Conservation (phyloP, 1,140 invertebrate genomes). For the Bathynomus jamesi region DNA sequence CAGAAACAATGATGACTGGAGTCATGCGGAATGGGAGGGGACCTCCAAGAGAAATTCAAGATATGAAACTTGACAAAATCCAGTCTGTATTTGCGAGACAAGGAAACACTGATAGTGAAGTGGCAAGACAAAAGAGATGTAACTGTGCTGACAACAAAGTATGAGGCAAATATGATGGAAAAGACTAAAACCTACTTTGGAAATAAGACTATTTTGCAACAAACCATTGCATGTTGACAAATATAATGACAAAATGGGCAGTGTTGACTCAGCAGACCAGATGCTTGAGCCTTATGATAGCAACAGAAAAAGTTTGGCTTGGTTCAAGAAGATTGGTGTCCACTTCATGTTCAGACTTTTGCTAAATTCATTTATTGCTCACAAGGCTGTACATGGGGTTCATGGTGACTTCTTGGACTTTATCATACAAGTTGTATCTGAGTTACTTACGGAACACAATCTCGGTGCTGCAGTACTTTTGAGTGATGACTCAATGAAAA, state of each 20-base stretch:
- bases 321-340: slow-evolving; percentile 18
- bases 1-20: slow-evolving; percentile 7
- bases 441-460: too few species aligned
- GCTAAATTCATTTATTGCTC: too few species aligned
- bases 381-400: too few species aligned
- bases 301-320: slow-evolving; percentile 5
- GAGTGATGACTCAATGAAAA: too few species aligned
- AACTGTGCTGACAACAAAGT: slow-evolving; percentile 4
- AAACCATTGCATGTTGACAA: slow-evolving; percentile 6
- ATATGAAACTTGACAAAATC: neutral
- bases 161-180: neutral
- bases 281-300: slow-evolving; percentile 14
- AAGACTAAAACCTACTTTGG: slow-evolving; percentile 2
- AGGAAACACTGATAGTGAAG: slow-evolving; percentile 3
- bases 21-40: slow-evolving; percentile 4
- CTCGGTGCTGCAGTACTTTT: too few species aligned
- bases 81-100: slow-evolving; percentile 10
- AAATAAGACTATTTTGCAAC: slow-evolving; percentile 6
- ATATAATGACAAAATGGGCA: slow-evolving; percentile 7
- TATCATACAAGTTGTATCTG: too few species aligned
- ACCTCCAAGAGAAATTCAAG: slow-evolving; percentile 4
- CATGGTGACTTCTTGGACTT: too few species aligned
- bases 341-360: slow-evolving; percentile 6
- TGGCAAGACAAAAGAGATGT: slow-evolving; percentile 10
- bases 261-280: slow-evolving; percentile 9